Percentiles rank a stretch among this genome's conserved stretches.
These are phyloP conservation scores for Mimachlamys varia DNA, from an alignment of 2,888 invertebrate species.

Conservation along the genomic window DNA sequence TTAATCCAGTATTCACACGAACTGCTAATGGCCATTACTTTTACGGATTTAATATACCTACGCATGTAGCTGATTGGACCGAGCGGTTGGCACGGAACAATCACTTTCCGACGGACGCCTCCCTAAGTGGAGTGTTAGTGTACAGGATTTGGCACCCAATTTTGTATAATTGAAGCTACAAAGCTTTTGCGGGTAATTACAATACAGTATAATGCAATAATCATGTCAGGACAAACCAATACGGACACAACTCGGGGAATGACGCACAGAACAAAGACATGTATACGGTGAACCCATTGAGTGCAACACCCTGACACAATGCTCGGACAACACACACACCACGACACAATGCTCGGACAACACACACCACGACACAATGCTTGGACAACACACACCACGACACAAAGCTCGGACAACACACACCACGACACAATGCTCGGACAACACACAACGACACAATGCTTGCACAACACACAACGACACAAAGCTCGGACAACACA, in stretches of 20 bases:
- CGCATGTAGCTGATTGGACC: background rate
- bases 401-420: too few relatives aligned
- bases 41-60: background rate
- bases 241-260: background rate
- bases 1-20: background rate
- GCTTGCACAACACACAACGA: too few relatives aligned
- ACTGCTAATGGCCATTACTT: slow-evolving; percentile 15
- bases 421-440: too few relatives aligned
- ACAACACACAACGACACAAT: too few relatives aligned
- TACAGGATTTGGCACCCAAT: background rate
- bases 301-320: too few relatives aligned
- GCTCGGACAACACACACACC: too few relatives aligned
- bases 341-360: too few relatives aligned
- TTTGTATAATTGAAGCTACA: background rate
- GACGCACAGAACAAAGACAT: too few relatives aligned
- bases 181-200: background rate
- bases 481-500: too few relatives aligned
- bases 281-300: too few relatives aligned
- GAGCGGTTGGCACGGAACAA: background rate
- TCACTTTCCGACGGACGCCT: background rate
- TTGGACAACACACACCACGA: too few relatives aligned
- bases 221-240: background rate
- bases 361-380: too few relatives aligned
- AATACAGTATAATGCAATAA: background rate
- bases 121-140: background rate